Conservation (phyloP, 2,113 vertebrate species). For the Erpornis zantholeuca region DNA sequence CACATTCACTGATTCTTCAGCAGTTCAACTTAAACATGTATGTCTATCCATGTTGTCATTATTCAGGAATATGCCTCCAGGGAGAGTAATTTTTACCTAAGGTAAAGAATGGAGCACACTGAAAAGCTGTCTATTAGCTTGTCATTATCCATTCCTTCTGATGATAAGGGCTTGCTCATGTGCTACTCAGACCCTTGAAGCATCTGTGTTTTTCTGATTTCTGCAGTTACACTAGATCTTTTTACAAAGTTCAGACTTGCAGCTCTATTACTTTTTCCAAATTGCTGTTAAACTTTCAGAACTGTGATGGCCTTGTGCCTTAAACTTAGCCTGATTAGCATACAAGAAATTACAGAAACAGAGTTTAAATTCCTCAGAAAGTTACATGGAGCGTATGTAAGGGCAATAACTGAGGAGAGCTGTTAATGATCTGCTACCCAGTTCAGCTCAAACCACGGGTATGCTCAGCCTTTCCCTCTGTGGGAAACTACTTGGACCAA, state of each 20-base stretch:
- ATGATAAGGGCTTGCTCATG: conserved; percentile 1
- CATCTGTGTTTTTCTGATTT: conserved; percentile 35
- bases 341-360: neutral
- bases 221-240: conserved; percentile 15
- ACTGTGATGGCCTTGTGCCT: neutral
- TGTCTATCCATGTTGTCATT: neutral
- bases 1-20: neutral
- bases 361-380: neutral
- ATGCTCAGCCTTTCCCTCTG: neutral
- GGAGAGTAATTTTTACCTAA: neutral
- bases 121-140: neutral
- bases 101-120: neutral
- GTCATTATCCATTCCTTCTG: conserved; percentile 15
- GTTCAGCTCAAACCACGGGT: neutral
- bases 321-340: neutral
- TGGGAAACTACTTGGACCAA: neutral
- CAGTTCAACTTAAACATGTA: neutral
- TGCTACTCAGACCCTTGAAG: conserved; percentile 15
- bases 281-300: neutral
- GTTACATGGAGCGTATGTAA: neutral
- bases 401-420: neutral
- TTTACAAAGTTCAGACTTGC: neutral
- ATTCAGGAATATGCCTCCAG: neutral
- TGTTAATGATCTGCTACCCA: neutral
- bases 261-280: neutral